Base-by-base conservation (phyloP, 2,888 invertebrate species). In the Pseudoips prasinana region DNA sequence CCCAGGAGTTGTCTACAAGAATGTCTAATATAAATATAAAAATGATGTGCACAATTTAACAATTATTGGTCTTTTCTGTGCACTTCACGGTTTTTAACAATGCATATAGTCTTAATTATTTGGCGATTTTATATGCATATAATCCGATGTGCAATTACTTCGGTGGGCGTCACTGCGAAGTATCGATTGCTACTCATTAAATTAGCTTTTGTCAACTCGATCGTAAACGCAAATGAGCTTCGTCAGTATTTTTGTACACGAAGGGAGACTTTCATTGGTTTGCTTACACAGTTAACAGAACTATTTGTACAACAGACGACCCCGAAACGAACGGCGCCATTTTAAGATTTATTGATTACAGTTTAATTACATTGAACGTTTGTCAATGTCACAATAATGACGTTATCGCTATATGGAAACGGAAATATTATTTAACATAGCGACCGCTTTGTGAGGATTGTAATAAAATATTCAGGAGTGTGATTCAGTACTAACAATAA, bases 191-290 rank as follows among this genome's bases (percentile, higher is more conserved):
- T 46, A 36, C 50, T 56, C 46, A 49, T 52, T 58, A 58, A 59
- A 56, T 66, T 64, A 38, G 51, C 47, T 27, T n/a, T n/a, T n/a
- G n/a, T n/a, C n/a, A 45, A 51, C 49, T 56, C 57, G 52, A 61
- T 65, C 58, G 56, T 56, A 58, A 58, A 64, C 65, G 56, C 61
- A 64, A 46, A 55, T 45, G 57, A 54, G 46, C 52, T 51, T 54
- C 47, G 44, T 39, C 29, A 46, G 58, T 66, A 64, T 64, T 64
- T 65, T 55, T 61, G 58, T 29, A 44, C 22, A 38, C 30, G 47
- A 47, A 42, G 33, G 25, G 22, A 28, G 24, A 34, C 28, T 33
- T 10, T 31, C 23, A 36, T 42, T 32, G 41, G 36, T 42, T 42
- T 39, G 22, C 23, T 24, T 33, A 20, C 31, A 23, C 10, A 14